Conservation (phyloP, 1,140 invertebrate species). For the Wiebesia pumilae region DNA sequence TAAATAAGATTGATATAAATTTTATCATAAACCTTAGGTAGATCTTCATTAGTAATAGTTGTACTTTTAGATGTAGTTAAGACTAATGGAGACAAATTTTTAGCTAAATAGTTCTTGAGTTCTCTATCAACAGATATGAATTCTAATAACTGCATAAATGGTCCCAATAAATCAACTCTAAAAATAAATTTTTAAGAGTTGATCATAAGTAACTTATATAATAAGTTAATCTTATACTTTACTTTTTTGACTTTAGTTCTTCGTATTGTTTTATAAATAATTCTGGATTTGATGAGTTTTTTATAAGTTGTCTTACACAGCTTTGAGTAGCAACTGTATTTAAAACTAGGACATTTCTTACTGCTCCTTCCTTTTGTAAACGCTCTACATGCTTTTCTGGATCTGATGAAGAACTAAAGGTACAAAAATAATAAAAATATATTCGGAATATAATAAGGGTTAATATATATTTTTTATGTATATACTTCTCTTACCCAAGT, state of each 20-base stretch:
- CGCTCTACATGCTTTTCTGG: slow-evolving; percentile 75
- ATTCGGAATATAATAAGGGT: not conserved
- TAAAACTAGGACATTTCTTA: slow-evolving; percentile 55
- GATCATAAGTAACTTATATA: not conserved
- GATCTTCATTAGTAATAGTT: slow-evolving; percentile 73
- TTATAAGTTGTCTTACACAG: slow-evolving; percentile 70
- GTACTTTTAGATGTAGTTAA: slow-evolving; percentile 57
- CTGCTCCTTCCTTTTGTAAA: slow-evolving; percentile 70
- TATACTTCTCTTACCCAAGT: slow-evolving; percentile 67
- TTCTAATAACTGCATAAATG: slow-evolving; percentile 74
- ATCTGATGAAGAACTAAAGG: slow-evolving; percentile 68
- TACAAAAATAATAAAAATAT: slow-evolving; percentile 39
- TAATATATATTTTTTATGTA: slow-evolving; percentile 34
- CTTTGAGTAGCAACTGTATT: slow-evolving; percentile 68
- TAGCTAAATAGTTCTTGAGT: slow-evolving; percentile 71
- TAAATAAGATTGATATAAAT: slow-evolving; percentile 47
- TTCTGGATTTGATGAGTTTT: slow-evolving; percentile 69
- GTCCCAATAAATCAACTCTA: slow-evolving; percentile 74
- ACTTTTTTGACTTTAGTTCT: slow-evolving; percentile 76
- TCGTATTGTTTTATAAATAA: slow-evolving; percentile 75
- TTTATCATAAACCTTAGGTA: slow-evolving; percentile 70
- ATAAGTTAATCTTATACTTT: slow-evolving; percentile 39
- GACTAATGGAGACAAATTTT: slow-evolving; percentile 59
- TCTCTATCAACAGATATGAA: slow-evolving; percentile 73
- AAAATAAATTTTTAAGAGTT: slow-evolving; percentile 52